Evolutionary conservation across 1,140 invertebrate genomes (phyloP).

Genomic region (Chionoecetes opilio): DNA sequence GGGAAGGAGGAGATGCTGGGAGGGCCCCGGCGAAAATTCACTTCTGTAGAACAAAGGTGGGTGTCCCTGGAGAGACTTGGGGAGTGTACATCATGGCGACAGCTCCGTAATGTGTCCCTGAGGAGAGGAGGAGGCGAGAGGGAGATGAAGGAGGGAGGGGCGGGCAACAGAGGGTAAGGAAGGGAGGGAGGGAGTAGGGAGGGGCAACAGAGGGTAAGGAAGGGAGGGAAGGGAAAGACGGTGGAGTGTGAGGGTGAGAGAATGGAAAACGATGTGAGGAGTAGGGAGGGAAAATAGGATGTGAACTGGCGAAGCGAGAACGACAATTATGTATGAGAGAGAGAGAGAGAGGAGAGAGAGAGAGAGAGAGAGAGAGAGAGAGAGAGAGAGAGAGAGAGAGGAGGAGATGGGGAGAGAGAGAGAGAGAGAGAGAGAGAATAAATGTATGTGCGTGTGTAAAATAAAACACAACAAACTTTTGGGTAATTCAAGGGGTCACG

Average conservation of each 20-base stretch:
- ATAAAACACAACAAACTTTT: constrained; percentile 11
- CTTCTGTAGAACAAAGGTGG: constrained; percentile 4
- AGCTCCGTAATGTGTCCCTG: constrained; percentile 1
- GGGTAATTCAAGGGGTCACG: constrained; percentile 3
- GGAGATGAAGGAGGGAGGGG: not conserved
- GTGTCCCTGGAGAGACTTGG: not conserved
- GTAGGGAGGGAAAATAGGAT: not conserved
- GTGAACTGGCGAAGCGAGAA: constrained; percentile 1
- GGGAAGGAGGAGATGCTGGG: not conserved
- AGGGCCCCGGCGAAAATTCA: not conserved
- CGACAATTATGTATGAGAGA: not conserved
- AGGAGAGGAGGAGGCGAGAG: not conserved
- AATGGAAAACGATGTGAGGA: not conserved
- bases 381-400: not conserved
- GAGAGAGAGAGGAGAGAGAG: not conserved
- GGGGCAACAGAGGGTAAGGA: not conserved
- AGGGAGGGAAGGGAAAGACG: not conserved
- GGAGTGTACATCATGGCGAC: constrained; percentile 25
- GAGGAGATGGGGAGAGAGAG: not conserved
- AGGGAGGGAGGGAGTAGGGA: not conserved
- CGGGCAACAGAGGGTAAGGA: not conserved
- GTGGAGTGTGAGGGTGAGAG: not conserved
- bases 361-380: constrained; percentile 14
- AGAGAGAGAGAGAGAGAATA: not conserved
- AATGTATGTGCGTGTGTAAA: too few relatives aligned